Conservation (phyloP, 2,797 vertebrate species). For the Paratrypauchen microcephalus region DNA sequence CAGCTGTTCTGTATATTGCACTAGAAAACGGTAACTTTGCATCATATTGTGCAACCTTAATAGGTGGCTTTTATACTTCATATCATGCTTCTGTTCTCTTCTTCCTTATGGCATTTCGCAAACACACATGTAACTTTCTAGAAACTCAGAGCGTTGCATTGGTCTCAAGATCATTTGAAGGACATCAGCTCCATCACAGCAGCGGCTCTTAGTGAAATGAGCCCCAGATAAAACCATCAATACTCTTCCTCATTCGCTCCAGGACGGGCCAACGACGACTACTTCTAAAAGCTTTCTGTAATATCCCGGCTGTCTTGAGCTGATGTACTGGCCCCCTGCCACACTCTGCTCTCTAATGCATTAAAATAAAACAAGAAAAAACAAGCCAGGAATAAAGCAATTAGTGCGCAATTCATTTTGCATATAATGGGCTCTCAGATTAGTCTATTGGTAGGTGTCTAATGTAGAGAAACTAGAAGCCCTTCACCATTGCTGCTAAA, state of each 20-base stretch:
- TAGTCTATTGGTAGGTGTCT: slow-evolving; percentile 1
- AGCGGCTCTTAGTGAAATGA: slow-evolving; percentile 82
- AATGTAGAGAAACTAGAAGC: slow-evolving; percentile 1
- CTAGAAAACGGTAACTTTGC: not conserved
- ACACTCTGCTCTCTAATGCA: slow-evolving; percentile 52
- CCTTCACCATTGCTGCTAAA: not conserved
- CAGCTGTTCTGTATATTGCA: not conserved
- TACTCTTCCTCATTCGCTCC: slow-evolving; percentile 72
- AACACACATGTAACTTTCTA: slow-evolving; percentile 33
- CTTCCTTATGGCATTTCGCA: not conserved
- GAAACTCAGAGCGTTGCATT: slow-evolving; percentile 32
- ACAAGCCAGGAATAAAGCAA: slow-evolving; percentile 27
- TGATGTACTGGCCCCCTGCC: slow-evolving; percentile 74
- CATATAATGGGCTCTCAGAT: not conserved
- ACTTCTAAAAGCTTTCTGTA: slow-evolving; percentile 81
- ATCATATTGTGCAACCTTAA: not conserved
- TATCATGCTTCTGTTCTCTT: not conserved
- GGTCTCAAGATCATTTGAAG: slow-evolving; percentile 76
- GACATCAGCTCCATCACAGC: slow-evolving; percentile 66
- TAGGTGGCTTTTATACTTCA: not conserved
- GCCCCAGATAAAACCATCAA: slow-evolving; percentile 80
- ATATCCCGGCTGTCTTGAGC: slow-evolving; percentile 60
- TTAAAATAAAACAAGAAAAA: slow-evolving; percentile 46
- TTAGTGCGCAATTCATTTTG: slow-evolving; percentile 33
- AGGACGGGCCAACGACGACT: slow-evolving; percentile 42